Conservation (phyloP, 1,140 invertebrate species). For the Drosophila micromelanica region DNA sequence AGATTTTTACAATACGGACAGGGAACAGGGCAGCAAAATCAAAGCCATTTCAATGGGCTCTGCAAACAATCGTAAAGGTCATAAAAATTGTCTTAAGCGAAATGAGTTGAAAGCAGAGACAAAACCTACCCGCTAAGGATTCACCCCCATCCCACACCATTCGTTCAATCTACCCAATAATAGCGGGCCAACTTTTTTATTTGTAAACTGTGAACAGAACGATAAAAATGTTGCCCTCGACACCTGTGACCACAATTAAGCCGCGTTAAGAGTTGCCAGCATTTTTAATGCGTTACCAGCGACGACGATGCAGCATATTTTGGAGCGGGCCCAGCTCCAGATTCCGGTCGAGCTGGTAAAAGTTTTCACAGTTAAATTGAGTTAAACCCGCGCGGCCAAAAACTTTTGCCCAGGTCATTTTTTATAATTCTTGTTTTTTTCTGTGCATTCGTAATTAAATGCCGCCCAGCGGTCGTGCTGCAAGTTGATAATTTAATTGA, state of each 20-base stretch:
- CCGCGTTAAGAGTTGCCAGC: constrained; percentile 70
- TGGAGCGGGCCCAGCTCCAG: background rate
- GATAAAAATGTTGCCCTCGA: constrained; percentile 75
- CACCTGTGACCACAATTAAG: constrained; percentile 84
- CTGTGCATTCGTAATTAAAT: constrained; percentile 52
- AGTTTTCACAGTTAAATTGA: constrained; percentile 75
- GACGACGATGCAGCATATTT: constrained; percentile 7
- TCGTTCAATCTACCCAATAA: constrained; percentile 18
- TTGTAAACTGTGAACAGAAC: constrained; percentile 80
- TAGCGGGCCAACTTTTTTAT: constrained; percentile 37
- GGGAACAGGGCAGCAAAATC: constrained; percentile 59
- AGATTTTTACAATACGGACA: constrained; percentile 63
- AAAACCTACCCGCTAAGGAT: constrained; percentile 12
- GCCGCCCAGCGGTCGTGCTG: constrained; percentile 52
- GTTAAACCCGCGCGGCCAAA: constrained; percentile 61
- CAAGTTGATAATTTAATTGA: constrained; percentile 82
- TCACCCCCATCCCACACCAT: background rate
- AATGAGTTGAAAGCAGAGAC: constrained; percentile 40
- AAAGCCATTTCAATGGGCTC: constrained; percentile 66
- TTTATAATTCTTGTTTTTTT: constrained; percentile 3
- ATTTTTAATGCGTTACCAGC: constrained; percentile 39
- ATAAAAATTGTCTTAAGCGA: constrained; percentile 77
- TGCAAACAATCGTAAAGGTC: constrained; percentile 77
- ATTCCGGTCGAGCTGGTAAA: constrained; percentile 54
- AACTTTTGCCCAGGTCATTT: constrained; percentile 57